Evolutionary conservation across 2,113 vertebrate genomes (phyloP).

Genomic region (Egretta garzetta): DNA sequence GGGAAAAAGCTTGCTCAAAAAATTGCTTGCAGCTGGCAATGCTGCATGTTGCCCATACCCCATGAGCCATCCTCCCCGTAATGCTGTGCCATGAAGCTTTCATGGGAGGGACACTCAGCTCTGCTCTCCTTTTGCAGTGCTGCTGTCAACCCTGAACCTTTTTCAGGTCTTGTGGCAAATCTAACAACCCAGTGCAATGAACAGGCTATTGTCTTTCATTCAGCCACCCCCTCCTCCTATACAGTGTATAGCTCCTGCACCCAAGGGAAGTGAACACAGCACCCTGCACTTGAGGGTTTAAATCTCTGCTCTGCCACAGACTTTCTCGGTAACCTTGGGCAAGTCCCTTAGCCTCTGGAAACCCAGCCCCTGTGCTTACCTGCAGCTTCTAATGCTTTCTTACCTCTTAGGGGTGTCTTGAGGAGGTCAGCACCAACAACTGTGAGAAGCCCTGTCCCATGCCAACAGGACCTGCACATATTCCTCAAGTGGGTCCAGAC

Average conservation of each 20-base stretch:
- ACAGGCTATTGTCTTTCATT: neutral
- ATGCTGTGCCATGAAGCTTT: neutral
- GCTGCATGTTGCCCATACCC: too few species aligned
- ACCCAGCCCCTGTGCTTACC: neutral
- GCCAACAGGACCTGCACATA: neutral
- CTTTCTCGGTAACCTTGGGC: neutral
- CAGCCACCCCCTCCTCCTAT: neutral
- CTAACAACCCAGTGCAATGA: rapidly evolving
- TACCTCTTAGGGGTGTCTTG: neutral
- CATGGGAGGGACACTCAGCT: neutral
- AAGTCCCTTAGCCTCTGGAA: neutral
- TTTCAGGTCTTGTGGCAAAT: neutral
- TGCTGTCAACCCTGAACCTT: neutral
- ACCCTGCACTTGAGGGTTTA: neutral
- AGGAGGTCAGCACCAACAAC: neutral
- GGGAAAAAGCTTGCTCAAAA: neutral
- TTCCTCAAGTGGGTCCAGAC: neutral
- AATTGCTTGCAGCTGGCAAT: neutral
- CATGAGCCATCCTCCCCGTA: neutral
- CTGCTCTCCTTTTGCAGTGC: rapidly evolving
- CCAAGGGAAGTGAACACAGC: neutral
- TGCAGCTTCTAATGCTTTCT: neutral
- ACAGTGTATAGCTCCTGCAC: rapidly evolving
- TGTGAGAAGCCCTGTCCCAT: rapidly evolving
- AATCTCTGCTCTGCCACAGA: neutral